A percentile compares a stretch with the other conserved stretches of the same genome.
phyloP scores from a whole-genome alignment of 1,140 invertebrate species.

The Sycobia sp. region DNA sequence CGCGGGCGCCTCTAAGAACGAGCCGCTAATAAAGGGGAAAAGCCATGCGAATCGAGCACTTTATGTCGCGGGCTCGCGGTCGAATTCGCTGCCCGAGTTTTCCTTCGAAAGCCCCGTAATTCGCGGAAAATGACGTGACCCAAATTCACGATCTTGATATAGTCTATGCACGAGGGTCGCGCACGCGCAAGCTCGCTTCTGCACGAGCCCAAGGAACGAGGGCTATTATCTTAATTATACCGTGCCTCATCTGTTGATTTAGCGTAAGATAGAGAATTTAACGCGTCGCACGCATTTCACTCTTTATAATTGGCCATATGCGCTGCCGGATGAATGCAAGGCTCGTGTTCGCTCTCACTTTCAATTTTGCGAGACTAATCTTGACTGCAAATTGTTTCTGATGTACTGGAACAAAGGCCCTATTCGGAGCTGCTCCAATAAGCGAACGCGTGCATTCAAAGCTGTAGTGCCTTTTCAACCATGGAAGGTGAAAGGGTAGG shows the following conservation, averaged over 20 bases:
- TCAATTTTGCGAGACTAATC: conserved; percentile 16
- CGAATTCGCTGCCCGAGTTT: not conserved
- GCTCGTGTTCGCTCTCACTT: conserved; percentile 4
- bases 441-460: no score
- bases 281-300: conserved; percentile 16
- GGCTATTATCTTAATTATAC: conserved; percentile 34
- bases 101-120: not conserved
- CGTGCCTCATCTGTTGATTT: conserved; percentile 23
- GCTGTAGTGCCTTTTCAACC: no score
- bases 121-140: conserved; percentile 26
- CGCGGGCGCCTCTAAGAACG: no score
- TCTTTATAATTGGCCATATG: conserved; percentile 10
- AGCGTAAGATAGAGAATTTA: conserved; percentile 9
- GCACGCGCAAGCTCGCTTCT: not conserved
- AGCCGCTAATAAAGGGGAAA: not conserved
- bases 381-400: no score
- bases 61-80: not conserved
- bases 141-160: conserved; percentile 22
- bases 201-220: not conserved
- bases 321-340: no score
- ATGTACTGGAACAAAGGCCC: no score
- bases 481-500: no score
- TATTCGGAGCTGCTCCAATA: no score
- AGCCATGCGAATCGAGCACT: conserved; percentile 2
- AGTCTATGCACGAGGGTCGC: no score